Base-by-base conservation (phyloP, 2,888 invertebrate genomes). In the Oscheius myriophilus region DNA sequence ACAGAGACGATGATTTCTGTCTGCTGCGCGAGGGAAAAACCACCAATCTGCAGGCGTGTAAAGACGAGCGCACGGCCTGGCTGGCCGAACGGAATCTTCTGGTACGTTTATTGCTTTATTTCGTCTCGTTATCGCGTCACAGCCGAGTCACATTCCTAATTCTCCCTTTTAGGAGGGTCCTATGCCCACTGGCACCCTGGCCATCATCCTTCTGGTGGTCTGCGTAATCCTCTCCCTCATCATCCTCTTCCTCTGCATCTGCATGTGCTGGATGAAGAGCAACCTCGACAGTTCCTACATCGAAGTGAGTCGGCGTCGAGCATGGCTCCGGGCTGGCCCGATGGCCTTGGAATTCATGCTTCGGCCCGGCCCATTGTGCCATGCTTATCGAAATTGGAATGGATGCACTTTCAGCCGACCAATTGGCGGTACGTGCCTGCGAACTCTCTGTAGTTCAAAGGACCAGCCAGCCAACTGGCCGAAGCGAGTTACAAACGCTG, bases 191-290 rank as follows among this genome's bases (percentile, higher is more conserved):
- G 33, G 33, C 3, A 33, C 33, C 4, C 33, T 33, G 33, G 33
- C 33, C 33, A 33, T 33, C 33, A 9, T 33, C 4, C 33, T 33
- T 9, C 9, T 33, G 4, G 33, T 33, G 33, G 9, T 25, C 18
- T 14, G 11, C 21, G n/a, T 54, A 55, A n/a, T 23, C n/a, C 18
- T 39, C 11, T 59, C 26, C 1, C 59, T 39, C 43, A n/a, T 59
- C 21, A 26, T 59, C 6, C n/a, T 59, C 16, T 41, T 59, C 11
- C 59, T 59, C 12, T 12, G 26, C 18, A 18, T 59, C n/a, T 59
- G 59, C n/a, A 23, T 59, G 14, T 59, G 59, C 42, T 59, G 59
- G 42, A 42, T 59, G 59, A 59, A 59, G 39, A 12, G 59, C 12
- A 59, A 45, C n/a, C 21, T 59, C 39, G 59, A 59, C 18, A 26